Evolutionary conservation across 2,797 vertebrate genomes (phyloP), one percentile per base, ranked within the genome.

Genomic region (Mormyrops attenuatus): DNA sequence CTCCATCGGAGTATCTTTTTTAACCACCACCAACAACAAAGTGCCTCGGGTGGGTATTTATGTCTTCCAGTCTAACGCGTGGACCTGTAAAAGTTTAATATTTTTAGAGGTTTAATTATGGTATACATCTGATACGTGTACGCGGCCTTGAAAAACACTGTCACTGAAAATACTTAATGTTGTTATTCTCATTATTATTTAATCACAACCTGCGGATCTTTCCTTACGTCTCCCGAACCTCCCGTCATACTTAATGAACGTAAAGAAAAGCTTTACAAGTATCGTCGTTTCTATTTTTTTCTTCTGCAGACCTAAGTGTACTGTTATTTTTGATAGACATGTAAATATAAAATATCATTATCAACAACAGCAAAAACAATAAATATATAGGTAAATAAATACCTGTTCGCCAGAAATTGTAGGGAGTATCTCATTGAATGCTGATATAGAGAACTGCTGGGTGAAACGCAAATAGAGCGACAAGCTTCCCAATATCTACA

Each of bases 31-130:
- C 84, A 87, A 73, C 66, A 73, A 73, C 66, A 73, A 15, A 73
- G 49, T 44, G 34, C 34, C 84, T 89, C 26, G 20, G 73, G 57
- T 57, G 82, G 63, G 82, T 85, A 85, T 89, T 89, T 87, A 47
- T 89, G 63, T 55, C 7, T 87, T 55, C 15, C 53, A 60, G 85
- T 87, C 82, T 87, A 55, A 57, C 9, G 85, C 85, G 26, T 38
- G 52, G 53, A 57, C 53, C 52, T 41, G 50, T 60, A 60, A 87
- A 44, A 52, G 66, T 85, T 13, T 38, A 3, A 22, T 80, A 80
- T 41, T 41, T 80, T 44, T 41, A 80, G 73, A 20, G 34, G 38
- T 80, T 41, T 41, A 80, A 41, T 80, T 47, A 80, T 47, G 41
- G 38, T n/a, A 80, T 80, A 47, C 41, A 80, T 73, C n/a, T 80